phyloP scores from a whole-genome alignment of 2,113 vertebrate genomes.

The Eira barbara region DNA sequence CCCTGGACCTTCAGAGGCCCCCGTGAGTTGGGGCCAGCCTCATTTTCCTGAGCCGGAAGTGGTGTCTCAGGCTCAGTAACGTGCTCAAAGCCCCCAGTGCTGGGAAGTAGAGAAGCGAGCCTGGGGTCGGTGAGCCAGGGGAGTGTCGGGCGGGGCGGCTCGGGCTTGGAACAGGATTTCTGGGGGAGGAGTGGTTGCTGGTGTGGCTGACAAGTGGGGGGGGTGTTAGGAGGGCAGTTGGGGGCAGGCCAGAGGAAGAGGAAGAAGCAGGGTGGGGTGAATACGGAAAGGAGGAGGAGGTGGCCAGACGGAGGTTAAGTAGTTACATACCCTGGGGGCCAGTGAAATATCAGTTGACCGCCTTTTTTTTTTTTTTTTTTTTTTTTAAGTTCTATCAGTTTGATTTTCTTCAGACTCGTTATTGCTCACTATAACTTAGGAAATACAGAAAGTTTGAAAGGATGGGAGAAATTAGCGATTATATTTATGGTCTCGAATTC shows the following conservation, averaged over 20 bases:
- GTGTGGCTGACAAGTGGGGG: neutral
- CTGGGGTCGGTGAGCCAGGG: neutral
- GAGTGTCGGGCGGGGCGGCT: neutral
- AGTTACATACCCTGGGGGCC: neutral
- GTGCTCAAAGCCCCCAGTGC: neutral
- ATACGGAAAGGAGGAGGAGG: neutral
- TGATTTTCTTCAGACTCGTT: neutral
- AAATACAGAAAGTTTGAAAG: neutral
- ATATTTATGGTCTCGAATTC: neutral
- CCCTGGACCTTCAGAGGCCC: neutral
- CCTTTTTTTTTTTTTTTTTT: neutral
- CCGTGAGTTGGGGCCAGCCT: neutral
- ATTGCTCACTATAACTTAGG: neutral
- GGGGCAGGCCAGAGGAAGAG: neutral
- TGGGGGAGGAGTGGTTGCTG: neutral
- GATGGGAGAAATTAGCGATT: neutral
- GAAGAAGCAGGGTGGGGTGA: neutral
- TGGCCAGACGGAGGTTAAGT: neutral
- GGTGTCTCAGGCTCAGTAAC: neutral
- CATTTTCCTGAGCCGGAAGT: neutral
- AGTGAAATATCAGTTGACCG: neutral
- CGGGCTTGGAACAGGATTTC: neutral
- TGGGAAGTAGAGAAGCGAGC: neutral
- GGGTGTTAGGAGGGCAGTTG: neutral
- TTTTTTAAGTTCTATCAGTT: neutral